These are phyloP conservation scores for Syngnathus acus DNA, from an alignment of 2,797 vertebrate species.

Conservation along the genomic window DNA sequence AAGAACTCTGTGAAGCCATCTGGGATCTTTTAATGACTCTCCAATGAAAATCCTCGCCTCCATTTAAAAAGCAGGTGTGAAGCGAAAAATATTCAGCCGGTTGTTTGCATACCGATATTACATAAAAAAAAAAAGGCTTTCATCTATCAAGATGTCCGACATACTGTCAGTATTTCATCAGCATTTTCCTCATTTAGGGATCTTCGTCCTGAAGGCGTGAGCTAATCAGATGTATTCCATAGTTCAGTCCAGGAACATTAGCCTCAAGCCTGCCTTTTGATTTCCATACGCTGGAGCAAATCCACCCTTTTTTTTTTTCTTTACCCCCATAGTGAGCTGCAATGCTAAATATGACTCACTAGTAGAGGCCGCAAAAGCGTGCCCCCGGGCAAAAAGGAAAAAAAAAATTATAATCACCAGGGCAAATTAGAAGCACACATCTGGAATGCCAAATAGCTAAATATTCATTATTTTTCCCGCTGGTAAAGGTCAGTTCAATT, in stretches of 20 bases:
- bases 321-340: slow-evolving; percentile 30
- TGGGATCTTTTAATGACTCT: slow-evolving; percentile 30
- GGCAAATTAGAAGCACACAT: slow-evolving; percentile 23
- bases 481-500: neutral
- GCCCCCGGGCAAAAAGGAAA: slow-evolving; percentile 27
- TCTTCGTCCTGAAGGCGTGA: slow-evolving; percentile 18
- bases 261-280: slow-evolving; percentile 40
- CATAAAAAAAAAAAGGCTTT: neutral
- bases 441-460: neutral
- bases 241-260: slow-evolving; percentile 47
- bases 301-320: slow-evolving; percentile 17
- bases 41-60: slow-evolving; percentile 17
- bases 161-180: neutral
- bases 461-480: neutral
- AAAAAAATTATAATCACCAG: slow-evolving; percentile 28
- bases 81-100: neutral
- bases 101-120: neutral
- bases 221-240: slow-evolving; percentile 42
- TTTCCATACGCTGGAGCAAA: slow-evolving; percentile 42
- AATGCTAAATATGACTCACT: slow-evolving; percentile 45
- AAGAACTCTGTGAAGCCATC: slow-evolving; percentile 40
- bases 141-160: neutral
- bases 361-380: slow-evolving; percentile 16
- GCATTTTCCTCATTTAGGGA: slow-evolving; percentile 7
- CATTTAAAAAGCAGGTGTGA: slow-evolving; percentile 15